phyloP scores from a whole-genome alignment of 2,113 vertebrate genomes.

The Aphyosemion australe region DNA sequence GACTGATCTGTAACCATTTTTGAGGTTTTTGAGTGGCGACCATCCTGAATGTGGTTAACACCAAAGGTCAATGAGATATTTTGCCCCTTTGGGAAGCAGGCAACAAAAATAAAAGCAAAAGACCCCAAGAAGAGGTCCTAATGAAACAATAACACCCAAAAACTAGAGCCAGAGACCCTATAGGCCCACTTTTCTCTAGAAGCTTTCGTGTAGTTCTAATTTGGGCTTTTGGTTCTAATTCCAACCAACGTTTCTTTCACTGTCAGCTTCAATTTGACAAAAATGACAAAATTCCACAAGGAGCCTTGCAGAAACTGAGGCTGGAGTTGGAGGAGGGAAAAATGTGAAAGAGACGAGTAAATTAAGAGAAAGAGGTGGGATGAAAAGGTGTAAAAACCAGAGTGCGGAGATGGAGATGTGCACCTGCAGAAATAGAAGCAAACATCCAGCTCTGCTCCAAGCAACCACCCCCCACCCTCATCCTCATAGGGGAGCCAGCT shows the following conservation, averaged over 20 bases:
- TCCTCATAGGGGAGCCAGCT: conserved; percentile 61
- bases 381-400: conserved; percentile 13
- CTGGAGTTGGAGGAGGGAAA: background rate
- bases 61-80: too few relatives aligned
- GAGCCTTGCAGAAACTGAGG: background rate
- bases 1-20: too few relatives aligned
- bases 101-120: too few relatives aligned
- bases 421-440: conserved; percentile 28
- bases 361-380: conserved; percentile 11
- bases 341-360: conserved; percentile 5
- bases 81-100: too few relatives aligned
- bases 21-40: too few relatives aligned
- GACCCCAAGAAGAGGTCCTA: background rate
- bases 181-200: background rate
- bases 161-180: background rate
- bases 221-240: background rate
- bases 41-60: too few relatives aligned
- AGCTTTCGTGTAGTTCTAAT: background rate
- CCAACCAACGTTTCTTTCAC: background rate
- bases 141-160: background rate
- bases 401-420: conserved; percentile 11
- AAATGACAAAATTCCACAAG: background rate
- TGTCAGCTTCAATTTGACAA: background rate
- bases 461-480: conserved; percentile 17
- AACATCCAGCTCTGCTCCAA: conserved; percentile 45